Evolutionary conservation across 37 sponge, comb jelly and placozoan species (phyloP).

Genomic region (Oscarella lobularis): DNA sequence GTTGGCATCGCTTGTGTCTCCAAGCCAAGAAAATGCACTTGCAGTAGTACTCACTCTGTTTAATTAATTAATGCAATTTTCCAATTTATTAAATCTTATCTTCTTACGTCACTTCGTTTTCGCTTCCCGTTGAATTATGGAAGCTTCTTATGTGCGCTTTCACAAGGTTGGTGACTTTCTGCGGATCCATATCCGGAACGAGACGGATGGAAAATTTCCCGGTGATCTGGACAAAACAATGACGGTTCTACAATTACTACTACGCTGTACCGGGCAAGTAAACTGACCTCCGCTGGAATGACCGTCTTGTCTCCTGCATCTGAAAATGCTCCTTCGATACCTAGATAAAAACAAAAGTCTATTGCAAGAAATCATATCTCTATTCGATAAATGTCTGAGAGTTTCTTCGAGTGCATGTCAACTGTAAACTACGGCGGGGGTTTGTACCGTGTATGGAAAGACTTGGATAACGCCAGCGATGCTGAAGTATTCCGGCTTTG

Average conservation of each 20-base stretch:
- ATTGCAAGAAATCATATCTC: no score
- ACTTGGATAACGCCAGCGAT: conserved; percentile 21
- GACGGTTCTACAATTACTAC: no score
- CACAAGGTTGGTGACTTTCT: conserved; percentile 4
- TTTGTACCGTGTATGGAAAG: conserved; percentile 25
- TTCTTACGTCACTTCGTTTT: conserved; percentile 13
- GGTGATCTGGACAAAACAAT: conserved; percentile 5
- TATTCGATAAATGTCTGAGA: no score
- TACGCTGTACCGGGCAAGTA: no score
- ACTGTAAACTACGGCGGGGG: no score
- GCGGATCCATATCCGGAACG: conserved; percentile 13
- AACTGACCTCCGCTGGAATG: conserved; percentile 11
- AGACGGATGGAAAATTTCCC: conserved; percentile 28
- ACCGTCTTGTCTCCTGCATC: conserved; percentile 19
- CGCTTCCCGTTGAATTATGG: conserved; percentile 4
- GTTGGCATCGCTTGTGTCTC: no score
- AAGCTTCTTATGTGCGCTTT: conserved; percentile 16
- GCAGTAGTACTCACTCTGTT: no score
- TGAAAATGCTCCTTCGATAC: conserved; percentile 21
- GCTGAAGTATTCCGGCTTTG: conserved; percentile 18
- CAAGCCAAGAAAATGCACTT: no score
- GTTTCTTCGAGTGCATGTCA: no score
- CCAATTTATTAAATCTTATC: no score
- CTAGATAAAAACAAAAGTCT: no score
- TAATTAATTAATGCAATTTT: no score